phyloP scores from a whole-genome alignment of 2,113 vertebrate species.

The Dasyurus viverrinus region DNA sequence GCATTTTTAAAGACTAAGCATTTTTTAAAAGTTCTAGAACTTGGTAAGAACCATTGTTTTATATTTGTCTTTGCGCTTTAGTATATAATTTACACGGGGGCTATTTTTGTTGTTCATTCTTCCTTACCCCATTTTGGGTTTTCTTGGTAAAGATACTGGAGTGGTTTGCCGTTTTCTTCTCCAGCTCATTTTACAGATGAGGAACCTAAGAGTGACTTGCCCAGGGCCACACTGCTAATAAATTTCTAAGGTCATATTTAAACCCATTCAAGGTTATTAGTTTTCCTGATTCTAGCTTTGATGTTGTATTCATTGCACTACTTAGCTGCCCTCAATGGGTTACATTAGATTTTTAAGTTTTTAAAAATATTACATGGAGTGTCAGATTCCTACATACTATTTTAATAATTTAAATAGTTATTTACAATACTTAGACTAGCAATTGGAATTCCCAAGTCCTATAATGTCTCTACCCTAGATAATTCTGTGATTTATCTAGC shows the following conservation, averaged over 20 bases:
- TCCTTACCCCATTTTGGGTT: no score
- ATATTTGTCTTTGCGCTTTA: slow-evolving; percentile 58
- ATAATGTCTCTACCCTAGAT: slow-evolving; percentile 55
- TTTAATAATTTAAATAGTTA: slow-evolving; percentile 70
- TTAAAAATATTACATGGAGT: slow-evolving; percentile 65
- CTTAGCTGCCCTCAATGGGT: not conserved
- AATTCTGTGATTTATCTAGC: not conserved
- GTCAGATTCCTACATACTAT: slow-evolving; percentile 35
- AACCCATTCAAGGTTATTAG: no score
- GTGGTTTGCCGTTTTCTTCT: no score
- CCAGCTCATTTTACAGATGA: no score
- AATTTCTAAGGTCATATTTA: no score
- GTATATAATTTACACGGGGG: slow-evolving; percentile 65
- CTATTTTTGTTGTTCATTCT: no score
- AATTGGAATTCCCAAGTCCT: slow-evolving; percentile 32
- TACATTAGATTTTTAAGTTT: slow-evolving; percentile 63
- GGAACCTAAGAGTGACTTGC: no score
- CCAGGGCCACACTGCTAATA: no score
- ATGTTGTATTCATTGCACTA: no score
- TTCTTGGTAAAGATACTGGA: no score
- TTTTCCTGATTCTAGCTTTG: no score
- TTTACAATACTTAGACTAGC: slow-evolving; percentile 43
- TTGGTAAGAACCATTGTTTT: slow-evolving; percentile 59
- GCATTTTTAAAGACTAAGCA: slow-evolving; percentile 57
- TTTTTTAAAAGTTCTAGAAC: slow-evolving; percentile 45